Base-by-base conservation (phyloP, 2,113 vertebrate genomes). In the Marmota flaviventris region DNA sequence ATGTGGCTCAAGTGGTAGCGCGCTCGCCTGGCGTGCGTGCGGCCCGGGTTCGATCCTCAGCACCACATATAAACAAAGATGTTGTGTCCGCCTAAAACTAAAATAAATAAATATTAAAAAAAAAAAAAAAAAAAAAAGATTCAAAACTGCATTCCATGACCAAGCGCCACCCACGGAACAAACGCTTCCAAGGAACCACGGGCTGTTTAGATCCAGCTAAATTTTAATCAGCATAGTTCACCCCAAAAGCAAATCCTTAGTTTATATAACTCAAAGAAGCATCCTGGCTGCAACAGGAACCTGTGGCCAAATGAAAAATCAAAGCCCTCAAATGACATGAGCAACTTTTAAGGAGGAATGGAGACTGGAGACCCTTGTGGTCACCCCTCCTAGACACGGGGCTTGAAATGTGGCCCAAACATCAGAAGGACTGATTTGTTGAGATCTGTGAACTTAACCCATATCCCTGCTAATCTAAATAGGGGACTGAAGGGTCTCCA, bases 381-480 rank as follows among this genome's bases (percentile, higher is more conserved):
- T 53, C 34, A n/a, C 2, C n/a, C n/a, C 34, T 48, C 85, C 42
- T 29, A 53, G 24, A 67, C 37, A 45, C 3, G 24, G 9, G 39
- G 77, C 58, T 67, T 81, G 82, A 22, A 39, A 72, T 24, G 29
- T 0, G 0, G 75, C n/a, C 51, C n/a, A 1, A 77, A 69, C 22
- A 39, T 72, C 82, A n/a, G 70, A 79, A 86, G 27, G n/a, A 22
- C 63, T 34, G 67, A 73, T 73, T 27, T 91, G 56, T n/a, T 2
- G 0, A 96, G 86, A 95, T 65, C 73, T 83, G 76, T 87, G 79
- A 83, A 83, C 48, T 85, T 45, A 79, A 89, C 24, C 75, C 51
- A 78, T 65, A 70, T 81, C 63, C 79, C 92, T 83, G 69, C 58
- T 88, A 77, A 91, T 77, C 34, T 37, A 85, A 67, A 88, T 12